Evolutionary conservation across 2,888 invertebrate genomes (phyloP).

Genomic region (Drosophila histrio): DNA sequence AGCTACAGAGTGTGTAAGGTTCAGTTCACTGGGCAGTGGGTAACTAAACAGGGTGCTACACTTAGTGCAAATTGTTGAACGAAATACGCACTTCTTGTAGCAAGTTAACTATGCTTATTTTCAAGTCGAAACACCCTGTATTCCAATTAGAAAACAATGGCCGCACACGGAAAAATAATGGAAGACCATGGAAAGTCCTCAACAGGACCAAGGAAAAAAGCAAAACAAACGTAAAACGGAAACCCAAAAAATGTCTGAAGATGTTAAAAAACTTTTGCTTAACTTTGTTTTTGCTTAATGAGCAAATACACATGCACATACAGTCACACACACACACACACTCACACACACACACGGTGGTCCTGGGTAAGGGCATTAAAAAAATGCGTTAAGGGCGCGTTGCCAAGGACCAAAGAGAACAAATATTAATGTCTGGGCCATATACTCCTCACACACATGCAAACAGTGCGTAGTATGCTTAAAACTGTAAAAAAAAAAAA

Average conservation of each 20-base stretch:
- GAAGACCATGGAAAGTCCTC: constrained; percentile 42
- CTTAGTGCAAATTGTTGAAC: neutral
- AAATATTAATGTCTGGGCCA: constrained; percentile 80
- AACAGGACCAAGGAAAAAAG: constrained; percentile 32
- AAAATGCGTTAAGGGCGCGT: constrained; percentile 78
- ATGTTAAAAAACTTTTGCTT: constrained; percentile 73
- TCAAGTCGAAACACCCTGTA: constrained; percentile 55
- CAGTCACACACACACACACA: constrained; percentile 29
- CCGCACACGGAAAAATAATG: constrained; percentile 42
- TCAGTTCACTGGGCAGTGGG: constrained; percentile 44
- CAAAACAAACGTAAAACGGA: constrained; percentile 62
- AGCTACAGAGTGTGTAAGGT: constrained; percentile 42
- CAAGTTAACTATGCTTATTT: neutral
- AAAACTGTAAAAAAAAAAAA: constrained; percentile 65
- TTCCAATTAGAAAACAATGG: constrained; percentile 58
- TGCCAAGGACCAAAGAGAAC: constrained; percentile 64
- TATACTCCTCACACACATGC: constrained; percentile 30
- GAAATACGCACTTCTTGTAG: neutral
- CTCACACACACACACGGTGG: constrained; percentile 28
- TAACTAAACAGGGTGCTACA: constrained; percentile 45
- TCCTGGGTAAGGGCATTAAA: constrained; percentile 55
- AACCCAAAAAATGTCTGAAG: constrained; percentile 78
- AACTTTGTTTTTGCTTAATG: constrained; percentile 82
- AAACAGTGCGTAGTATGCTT: constrained; percentile 49
- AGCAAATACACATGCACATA: constrained; percentile 73